Percentiles rank a stretch among this genome's conserved stretches.
phyloP scores from a whole-genome alignment of 2,113 vertebrate species.

The Chaenogobius annularis region DNA sequence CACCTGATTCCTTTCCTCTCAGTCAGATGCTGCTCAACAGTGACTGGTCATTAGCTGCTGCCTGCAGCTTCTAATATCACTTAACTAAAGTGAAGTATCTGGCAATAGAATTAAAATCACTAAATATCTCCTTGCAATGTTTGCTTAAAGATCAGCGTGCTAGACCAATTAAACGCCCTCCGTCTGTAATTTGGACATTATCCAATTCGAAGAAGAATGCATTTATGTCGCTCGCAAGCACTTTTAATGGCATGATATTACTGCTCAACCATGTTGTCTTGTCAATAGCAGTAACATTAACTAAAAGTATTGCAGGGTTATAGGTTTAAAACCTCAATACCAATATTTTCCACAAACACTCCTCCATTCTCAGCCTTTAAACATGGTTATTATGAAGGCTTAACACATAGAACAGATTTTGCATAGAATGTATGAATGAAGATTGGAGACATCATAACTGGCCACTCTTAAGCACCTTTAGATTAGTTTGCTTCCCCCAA shows the following conservation, averaged over 20 bases:
- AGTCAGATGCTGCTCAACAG: not conserved
- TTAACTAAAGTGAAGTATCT: not conserved
- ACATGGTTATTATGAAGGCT: constrained; percentile 30
- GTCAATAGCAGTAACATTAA: constrained; percentile 30
- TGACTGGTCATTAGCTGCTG: constrained; percentile 3
- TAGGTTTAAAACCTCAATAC: constrained; percentile 44
- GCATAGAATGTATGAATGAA: constrained; percentile 78
- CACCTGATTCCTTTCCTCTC: not conserved
- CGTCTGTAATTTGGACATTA: not conserved
- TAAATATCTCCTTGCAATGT: not conserved
- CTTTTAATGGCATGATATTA: constrained; percentile 31
- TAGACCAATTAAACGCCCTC: not conserved
- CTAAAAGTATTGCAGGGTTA: constrained; percentile 20
- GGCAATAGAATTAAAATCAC: not conserved
- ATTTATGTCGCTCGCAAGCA: constrained; percentile 1
- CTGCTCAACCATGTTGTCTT: constrained; percentile 32
- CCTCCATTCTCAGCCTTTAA: constrained; percentile 27
- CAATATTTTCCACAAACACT: constrained; percentile 37
- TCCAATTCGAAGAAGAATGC: not conserved
- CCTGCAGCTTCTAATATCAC: not conserved
- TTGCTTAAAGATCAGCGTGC: not conserved
- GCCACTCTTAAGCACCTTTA: constrained; percentile 77
- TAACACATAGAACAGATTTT: constrained; percentile 65
- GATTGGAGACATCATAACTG: constrained; percentile 67
- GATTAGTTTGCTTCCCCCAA: constrained; percentile 59